Evolutionary conservation across 1,140 invertebrate species (phyloP).

Genomic region (Schlechtendalia chinensis): DNA sequence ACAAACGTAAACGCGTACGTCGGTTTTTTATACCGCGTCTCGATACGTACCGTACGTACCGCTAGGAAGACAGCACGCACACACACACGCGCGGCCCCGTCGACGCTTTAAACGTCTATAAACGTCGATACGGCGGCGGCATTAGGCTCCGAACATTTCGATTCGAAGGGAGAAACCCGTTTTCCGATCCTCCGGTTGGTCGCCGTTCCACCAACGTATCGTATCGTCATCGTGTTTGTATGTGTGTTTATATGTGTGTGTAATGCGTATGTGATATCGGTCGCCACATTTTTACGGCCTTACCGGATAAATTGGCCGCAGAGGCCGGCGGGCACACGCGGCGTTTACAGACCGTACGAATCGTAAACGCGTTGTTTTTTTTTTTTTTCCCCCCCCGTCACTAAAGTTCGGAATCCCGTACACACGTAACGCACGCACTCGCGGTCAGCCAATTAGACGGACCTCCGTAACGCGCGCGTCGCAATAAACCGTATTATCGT

Average conservation of each 20-base stretch:
- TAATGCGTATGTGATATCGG: neutral
- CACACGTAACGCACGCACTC: no score
- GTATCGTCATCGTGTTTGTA: no score
- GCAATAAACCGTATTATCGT: conserved; percentile 9
- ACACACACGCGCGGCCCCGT: no score
- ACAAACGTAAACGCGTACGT: no score
- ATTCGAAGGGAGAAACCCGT: conserved; percentile 36
- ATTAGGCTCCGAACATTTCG: no score
- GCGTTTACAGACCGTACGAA: conserved; percentile 29
- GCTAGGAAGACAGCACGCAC: no score
- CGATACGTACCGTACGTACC: no score
- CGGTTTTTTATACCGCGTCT: no score
- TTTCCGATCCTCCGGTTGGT: neutral
- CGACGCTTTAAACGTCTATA: neutral
- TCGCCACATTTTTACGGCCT: neutral
- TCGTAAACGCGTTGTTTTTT: conserved; percentile 8
- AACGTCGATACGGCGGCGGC: neutral
- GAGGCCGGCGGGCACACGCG: no score
- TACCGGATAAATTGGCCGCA: neutral
- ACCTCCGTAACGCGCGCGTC: neutral
- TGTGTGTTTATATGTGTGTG: no score
- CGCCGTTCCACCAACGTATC: neutral
- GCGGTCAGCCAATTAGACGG: conserved; percentile 8
- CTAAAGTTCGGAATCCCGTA: neutral
- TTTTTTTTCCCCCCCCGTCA: neutral